A percentile compares a stretch with the other conserved stretches of the same genome.
These are phyloP conservation scores for Drosophila cardini DNA, from an alignment of 1,140 invertebrate genomes.

Conservation along the genomic window DNA sequence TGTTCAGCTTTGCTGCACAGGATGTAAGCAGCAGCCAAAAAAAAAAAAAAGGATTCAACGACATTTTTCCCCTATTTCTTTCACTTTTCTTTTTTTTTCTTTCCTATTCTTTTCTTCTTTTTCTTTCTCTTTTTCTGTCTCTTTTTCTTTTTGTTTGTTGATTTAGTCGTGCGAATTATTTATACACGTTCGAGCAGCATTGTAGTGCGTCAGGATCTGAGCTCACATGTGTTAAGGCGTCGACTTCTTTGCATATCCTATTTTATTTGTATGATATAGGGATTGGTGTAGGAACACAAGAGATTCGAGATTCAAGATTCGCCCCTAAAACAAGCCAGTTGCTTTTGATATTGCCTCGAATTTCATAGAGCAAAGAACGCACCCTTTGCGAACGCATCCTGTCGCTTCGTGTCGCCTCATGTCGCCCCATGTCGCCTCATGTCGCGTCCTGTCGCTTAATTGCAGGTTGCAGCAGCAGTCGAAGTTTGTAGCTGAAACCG, in stretches of 20 bases:
- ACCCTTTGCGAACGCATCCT: constrained; percentile 37
- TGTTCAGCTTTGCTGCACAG: constrained; percentile 66
- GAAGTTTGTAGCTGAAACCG: background rate
- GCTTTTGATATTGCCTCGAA: constrained; percentile 68
- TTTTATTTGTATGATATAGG: background rate
- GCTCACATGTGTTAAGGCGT: constrained; percentile 34
- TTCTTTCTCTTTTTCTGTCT: constrained; percentile 34
- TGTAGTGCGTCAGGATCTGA: constrained; percentile 46
- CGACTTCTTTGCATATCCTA: constrained; percentile 60
- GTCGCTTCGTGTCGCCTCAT: constrained; percentile 25
- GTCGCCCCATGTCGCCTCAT: constrained; percentile 37
- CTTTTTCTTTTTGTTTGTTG: constrained; percentile 52
- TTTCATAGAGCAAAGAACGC: constrained; percentile 50
- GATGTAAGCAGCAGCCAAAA: constrained; percentile 45
- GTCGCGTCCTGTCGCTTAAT: constrained; percentile 61
- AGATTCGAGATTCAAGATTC: constrained; percentile 63
- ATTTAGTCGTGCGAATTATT: constrained; percentile 80
- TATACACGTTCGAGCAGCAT: constrained; percentile 43
- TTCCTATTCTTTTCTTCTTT: constrained; percentile 23
- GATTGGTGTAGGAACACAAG: background rate
- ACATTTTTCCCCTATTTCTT: constrained; percentile 29
- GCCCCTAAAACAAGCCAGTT: constrained; percentile 63
- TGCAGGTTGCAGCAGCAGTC: constrained; percentile 72
- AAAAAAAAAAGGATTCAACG: constrained; percentile 51
- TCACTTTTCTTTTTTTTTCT: constrained; percentile 10